Evolutionary conservation across 2,113 vertebrate species (phyloP), one percentile per base, ranked within the genome.

Genomic region (Holacanthus passer): DNA sequence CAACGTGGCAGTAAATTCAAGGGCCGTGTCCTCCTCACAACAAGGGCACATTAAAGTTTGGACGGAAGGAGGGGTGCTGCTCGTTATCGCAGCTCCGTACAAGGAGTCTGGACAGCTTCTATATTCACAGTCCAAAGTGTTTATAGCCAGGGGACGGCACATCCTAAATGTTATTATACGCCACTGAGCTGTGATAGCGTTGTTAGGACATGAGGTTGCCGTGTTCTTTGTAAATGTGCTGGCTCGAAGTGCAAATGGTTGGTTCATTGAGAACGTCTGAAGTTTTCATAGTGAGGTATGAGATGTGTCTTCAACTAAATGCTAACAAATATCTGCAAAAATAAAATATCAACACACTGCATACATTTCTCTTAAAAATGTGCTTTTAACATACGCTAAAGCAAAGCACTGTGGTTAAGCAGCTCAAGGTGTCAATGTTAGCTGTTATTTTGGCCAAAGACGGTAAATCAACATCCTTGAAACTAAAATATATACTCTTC

Each of bases 121-220:
- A 55, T 70, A 83, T 73, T 86, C 78, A 72, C 81, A 77, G 80
- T 72, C 80, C 63, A 67, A 81, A 82, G 84, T 95, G 93, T 95
- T 95, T 95, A 95, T 72, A 90, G 71, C 60, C 7, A 3, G 20
- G 22, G 52, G 80, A 85, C 88, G 19, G 82, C 66, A 87, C 83
- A 87, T 86, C 80, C 85, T 91, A 90, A 94, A 92, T 94, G 91
- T 95, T 94, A 92, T 92, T 87, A 84, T 87, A 83, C 31, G 56
- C 56, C 27, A 58, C 58, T 43, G 75, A 53, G 71, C 81, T 77
- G 79, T 59, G 91, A 93, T 91, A 87, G 82, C 70, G 77, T 63
- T 89, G 91, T 89, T 87, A 83, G 85, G 87, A 87, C 71, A 80
- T 12, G 17, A 52, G 74, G 82, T 78, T 24, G 77, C 60, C 12